Evolutionary conservation across 2,113 vertebrate genomes (phyloP).

Genomic region (Stegostoma tigrinum): DNA sequence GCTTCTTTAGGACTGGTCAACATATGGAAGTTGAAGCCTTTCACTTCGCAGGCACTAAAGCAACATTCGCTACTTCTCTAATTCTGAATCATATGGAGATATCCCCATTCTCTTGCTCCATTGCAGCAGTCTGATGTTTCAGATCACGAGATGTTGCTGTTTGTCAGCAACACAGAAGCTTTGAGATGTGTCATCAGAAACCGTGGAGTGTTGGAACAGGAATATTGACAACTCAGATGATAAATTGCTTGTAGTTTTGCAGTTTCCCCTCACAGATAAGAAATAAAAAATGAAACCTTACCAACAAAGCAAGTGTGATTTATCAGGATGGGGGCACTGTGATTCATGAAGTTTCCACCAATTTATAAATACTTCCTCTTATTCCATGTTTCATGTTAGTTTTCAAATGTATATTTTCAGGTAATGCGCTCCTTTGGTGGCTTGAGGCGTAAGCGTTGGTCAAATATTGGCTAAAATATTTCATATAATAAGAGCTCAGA

Average conservation of each 20-base stretch:
- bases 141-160: not conserved
- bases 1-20: not conserved
- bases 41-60: not conserved
- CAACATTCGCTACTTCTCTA: not conserved
- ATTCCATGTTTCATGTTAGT: not conserved
- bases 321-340: not conserved
- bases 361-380: not conserved
- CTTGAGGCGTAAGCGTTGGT: not conserved
- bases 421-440: not conserved
- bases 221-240: not conserved
- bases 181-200: not conserved
- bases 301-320: not conserved
- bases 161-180: not conserved
- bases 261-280: not conserved
- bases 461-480: not conserved
- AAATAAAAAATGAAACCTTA: not conserved
- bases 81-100: not conserved
- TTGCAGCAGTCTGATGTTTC: not conserved
- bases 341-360: not conserved
- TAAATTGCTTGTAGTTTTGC: not conserved
- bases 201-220: not conserved
- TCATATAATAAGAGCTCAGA: not conserved
- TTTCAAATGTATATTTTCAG: not conserved
- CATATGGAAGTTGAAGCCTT: not conserved
- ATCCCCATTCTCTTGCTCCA: not conserved